These are phyloP conservation scores for Naja naja DNA, from an alignment of 2,113 vertebrate species.

Conservation along the genomic window DNA sequence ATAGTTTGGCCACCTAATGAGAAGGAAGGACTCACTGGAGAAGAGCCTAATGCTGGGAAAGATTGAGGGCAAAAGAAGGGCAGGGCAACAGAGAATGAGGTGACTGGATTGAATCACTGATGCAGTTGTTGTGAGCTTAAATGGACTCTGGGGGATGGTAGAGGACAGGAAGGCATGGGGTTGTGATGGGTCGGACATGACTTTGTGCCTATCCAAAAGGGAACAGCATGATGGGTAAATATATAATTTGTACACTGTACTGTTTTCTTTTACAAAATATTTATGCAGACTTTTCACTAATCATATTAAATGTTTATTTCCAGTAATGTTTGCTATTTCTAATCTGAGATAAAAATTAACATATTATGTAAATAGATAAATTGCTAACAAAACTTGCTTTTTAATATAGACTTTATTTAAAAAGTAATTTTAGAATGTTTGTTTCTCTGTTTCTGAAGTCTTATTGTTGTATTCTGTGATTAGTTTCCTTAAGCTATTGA, in stretches of 20 bases:
- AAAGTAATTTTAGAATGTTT: neutral
- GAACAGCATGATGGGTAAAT: neutral
- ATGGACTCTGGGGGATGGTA: no score
- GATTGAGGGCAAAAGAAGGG: no score
- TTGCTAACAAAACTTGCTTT: constrained; percentile 1
- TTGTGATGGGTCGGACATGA: no score
- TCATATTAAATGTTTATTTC: neutral
- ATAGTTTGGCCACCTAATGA: no score
- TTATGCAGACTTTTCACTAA: neutral
- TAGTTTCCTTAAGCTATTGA: neutral
- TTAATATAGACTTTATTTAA: neutral
- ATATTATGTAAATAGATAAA: neutral
- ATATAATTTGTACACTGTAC: neutral
- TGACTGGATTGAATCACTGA: no score
- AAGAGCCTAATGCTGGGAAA: no score
- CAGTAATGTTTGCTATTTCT: neutral
- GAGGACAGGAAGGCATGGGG: no score
- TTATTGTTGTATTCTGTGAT: neutral
- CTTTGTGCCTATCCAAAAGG: neutral
- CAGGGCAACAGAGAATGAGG: no score
- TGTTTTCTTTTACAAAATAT: neutral
- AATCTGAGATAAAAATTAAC: neutral
- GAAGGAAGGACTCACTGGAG: no score
- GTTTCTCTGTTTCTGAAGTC: neutral
- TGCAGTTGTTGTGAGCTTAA: no score